Conservation (phyloP, 2,888 invertebrate genomes). For the Scaptomyza tumidula region DNA sequence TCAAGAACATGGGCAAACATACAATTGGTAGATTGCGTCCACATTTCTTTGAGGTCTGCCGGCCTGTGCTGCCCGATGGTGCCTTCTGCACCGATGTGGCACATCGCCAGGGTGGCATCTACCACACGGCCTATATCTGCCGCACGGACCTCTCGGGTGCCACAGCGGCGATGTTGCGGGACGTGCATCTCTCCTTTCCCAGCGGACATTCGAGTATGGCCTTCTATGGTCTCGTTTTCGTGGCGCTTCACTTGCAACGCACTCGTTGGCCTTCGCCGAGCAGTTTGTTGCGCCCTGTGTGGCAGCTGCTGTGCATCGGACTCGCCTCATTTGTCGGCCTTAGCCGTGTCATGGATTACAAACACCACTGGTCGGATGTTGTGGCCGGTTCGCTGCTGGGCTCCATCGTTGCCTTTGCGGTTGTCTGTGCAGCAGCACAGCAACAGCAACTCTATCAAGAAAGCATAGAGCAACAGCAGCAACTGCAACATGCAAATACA, state of each 20-base stretch:
- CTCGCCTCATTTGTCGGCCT: conserved; percentile 93
- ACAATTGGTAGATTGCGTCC: conserved; percentile 71
- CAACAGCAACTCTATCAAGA: conserved; percentile 31
- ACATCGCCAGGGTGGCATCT: conserved; percentile 29
- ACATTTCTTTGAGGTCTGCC: conserved; percentile 72
- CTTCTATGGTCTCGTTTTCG: conserved; percentile 70
- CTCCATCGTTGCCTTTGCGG: conserved; percentile 87
- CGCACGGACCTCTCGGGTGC: conserved; percentile 28
- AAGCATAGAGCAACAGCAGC: background rate
- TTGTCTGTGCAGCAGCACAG: conserved; percentile 72
- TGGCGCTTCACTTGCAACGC: conserved; percentile 63
- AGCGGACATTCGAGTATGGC: conserved; percentile 73
- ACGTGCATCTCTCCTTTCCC: conserved; percentile 72
- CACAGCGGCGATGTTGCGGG: conserved; percentile 40
- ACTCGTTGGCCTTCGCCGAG: conserved; percentile 45
- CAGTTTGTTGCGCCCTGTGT: conserved; percentile 50
- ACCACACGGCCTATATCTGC: conserved; percentile 59
- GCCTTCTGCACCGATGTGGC: conserved; percentile 49
- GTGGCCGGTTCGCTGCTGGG: conserved; percentile 91
- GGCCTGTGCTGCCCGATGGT: conserved; percentile 56
- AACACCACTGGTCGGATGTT: conserved; percentile 99
- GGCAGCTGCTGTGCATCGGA: conserved; percentile 90
- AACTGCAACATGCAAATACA: conserved; percentile 16
- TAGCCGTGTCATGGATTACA: conserved; percentile 96
- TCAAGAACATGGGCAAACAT: conserved; percentile 64